These are phyloP conservation scores for Schizaphis graminum DNA, from an alignment of 2,888 invertebrate species.

Conservation along the genomic window DNA sequence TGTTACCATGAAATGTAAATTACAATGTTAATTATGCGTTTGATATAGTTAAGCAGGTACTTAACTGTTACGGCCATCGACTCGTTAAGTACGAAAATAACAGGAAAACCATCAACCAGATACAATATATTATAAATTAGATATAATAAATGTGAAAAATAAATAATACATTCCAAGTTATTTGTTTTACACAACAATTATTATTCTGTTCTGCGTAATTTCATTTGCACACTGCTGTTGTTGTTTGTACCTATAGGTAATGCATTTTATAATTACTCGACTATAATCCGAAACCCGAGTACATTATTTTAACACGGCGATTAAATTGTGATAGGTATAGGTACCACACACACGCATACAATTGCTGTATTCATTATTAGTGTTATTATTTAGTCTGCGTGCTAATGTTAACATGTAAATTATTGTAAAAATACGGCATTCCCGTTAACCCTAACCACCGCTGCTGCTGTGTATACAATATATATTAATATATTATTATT, in stretches of 20 bases:
- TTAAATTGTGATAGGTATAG: not conserved
- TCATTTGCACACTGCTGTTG: not conserved
- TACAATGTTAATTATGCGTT: slow-evolving; percentile 4
- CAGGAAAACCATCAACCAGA: not conserved
- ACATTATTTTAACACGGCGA: slow-evolving; percentile 4
- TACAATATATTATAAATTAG: not conserved
- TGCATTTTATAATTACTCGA: slow-evolving; percentile 2
- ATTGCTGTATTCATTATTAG: not conserved
- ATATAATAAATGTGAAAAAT: slow-evolving; percentile 8
- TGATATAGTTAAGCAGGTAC: not conserved
- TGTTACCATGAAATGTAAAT: slow-evolving; percentile 11
- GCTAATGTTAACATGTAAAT: slow-evolving; percentile 2
- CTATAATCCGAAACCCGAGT: slow-evolving; percentile 17
- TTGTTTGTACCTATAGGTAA: slow-evolving; percentile 1
- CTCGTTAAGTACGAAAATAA: not conserved
- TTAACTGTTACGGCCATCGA: not conserved
- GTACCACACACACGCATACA: not conserved
- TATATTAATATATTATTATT: not conserved
- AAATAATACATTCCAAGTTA: not conserved
- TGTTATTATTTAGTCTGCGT: not conserved
- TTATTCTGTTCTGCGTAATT: not conserved
- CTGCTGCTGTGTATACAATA: not conserved
- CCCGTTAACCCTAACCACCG: not conserved
- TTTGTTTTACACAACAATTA: slow-evolving; percentile 29
- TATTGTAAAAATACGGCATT: slow-evolving; percentile 6